These are phyloP conservation scores for Melieria crassipennis DNA, from an alignment of 2,888 invertebrate species.

Conservation along the genomic window DNA sequence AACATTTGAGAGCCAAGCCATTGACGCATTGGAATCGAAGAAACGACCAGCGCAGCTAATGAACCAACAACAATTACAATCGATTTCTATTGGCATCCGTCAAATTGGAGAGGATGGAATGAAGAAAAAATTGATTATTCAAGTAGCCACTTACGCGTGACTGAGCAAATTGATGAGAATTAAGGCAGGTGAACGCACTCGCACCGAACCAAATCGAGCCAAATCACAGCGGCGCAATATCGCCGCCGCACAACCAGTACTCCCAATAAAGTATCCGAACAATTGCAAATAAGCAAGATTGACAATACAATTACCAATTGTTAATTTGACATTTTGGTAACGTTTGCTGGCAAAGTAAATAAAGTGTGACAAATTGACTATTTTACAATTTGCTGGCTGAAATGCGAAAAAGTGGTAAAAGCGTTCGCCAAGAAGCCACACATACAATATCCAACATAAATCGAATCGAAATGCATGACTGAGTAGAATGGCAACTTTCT, in stretches of 20 bases:
- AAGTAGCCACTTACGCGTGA: slow-evolving; percentile 31
- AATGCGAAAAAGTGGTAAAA: no score
- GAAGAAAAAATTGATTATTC: slow-evolving; percentile 15
- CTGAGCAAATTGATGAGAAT: slow-evolving; percentile 31
- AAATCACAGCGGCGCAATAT: slow-evolving; percentile 7
- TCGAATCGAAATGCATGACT: no score
- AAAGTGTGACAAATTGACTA: slow-evolving; percentile 23
- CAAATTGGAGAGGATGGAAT: no score
- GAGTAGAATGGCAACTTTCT: no score
- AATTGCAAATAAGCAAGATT: slow-evolving; percentile 23
- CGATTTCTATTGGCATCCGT: no score
- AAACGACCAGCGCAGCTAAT: no score
- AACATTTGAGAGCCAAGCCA: no score
- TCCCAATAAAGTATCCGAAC: background rate
- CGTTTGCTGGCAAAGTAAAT: slow-evolving; percentile 10
- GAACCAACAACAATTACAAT: no score
- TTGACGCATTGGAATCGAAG: no score
- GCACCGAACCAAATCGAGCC: slow-evolving; percentile 3
- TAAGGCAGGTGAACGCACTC: slow-evolving; percentile 30
- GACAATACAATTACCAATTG: slow-evolving; percentile 27
- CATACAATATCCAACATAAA: no score
- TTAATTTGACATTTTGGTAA: slow-evolving; percentile 33
- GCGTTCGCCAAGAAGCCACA: no score
- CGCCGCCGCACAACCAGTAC: slow-evolving; percentile 4
- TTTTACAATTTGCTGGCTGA: background rate